phyloP scores from a whole-genome alignment of 2,797 vertebrate genomes.

The Babyrousa celebensis region DNA sequence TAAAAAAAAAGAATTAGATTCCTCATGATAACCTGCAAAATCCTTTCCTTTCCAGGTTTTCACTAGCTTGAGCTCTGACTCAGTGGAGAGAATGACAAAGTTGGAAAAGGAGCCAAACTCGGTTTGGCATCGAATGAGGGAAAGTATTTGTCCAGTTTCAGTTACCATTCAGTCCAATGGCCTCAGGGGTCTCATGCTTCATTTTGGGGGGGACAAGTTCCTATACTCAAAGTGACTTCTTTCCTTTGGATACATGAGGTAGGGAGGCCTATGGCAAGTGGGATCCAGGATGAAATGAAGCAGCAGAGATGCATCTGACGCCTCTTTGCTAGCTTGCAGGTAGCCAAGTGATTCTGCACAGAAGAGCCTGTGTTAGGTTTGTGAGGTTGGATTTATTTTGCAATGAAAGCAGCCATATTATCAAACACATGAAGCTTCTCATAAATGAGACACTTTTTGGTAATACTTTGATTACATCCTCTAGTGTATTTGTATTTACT shows the following conservation, averaged over 20 bases:
- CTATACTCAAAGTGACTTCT: background rate
- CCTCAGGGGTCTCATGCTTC: background rate
- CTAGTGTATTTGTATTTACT: background rate
- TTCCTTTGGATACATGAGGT: background rate
- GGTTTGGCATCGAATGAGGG: background rate
- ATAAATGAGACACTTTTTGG: background rate
- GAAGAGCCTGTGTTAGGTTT: background rate
- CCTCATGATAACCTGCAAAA: background rate
- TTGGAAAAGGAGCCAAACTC: background rate
- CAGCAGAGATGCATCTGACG: background rate
- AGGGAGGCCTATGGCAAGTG: background rate
- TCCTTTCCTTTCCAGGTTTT: background rate
- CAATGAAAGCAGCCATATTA: background rate
- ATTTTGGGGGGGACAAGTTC: background rate
- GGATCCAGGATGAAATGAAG: background rate
- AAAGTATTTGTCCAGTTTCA: background rate
- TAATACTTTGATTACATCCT: background rate
- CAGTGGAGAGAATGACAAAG: background rate
- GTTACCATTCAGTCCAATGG: background rate
- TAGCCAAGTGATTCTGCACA: fast-evolving
- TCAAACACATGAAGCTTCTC: background rate
- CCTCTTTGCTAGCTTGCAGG: too few species aligned
- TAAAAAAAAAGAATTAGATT: background rate
- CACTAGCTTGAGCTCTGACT: background rate
- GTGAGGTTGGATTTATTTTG: background rate